These are phyloP conservation scores for Ostrea denselamellosa DNA, from an alignment of 1,140 invertebrate genomes.

Conservation along the genomic window DNA sequence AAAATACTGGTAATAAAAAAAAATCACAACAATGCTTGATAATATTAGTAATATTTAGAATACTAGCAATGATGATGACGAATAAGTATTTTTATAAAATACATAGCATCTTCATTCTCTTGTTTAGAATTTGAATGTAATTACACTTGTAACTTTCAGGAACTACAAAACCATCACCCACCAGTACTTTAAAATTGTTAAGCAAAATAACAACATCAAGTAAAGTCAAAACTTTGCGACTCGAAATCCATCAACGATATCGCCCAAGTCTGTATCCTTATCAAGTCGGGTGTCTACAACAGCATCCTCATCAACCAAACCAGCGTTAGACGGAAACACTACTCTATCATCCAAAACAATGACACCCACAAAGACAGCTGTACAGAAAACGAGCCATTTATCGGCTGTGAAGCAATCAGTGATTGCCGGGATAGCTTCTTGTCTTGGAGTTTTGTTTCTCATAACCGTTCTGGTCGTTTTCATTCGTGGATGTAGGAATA, in stretches of 20 bases:
- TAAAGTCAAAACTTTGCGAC: not conserved
- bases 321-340: not conserved
- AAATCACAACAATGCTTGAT: no score
- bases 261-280: not conserved
- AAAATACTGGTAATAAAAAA: no score
- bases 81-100: no score
- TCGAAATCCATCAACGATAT: not conserved
- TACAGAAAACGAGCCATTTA: not conserved
- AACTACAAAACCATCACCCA: not conserved
- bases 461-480: not conserved
- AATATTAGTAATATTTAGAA: no score
- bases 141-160: not conserved
- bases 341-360: not conserved
- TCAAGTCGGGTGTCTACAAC: not conserved
- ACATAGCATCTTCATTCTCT: no score
- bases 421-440: not conserved
- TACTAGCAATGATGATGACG: no score
- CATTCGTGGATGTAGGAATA: not conserved
- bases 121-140: no score
- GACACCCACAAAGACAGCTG: not conserved
- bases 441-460: not conserved
- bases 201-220: not conserved
- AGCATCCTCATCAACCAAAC: not conserved
- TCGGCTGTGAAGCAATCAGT: not conserved
- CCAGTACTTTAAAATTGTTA: not conserved